Evolutionary conservation across 2,113 vertebrate species (phyloP).

Genomic region (Psittacula cyanocephala): DNA sequence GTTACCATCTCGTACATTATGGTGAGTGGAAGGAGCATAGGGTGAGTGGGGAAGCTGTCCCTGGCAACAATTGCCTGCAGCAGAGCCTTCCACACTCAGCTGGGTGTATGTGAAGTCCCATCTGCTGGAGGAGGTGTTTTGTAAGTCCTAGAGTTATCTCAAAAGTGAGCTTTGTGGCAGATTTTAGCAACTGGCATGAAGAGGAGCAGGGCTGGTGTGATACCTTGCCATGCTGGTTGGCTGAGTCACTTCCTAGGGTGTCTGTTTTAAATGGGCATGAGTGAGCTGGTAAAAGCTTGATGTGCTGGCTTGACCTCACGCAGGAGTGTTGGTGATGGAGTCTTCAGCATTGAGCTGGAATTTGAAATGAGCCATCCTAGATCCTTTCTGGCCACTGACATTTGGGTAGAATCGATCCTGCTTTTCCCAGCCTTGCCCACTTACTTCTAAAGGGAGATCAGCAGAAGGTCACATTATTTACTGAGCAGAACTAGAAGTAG

Average conservation of each 20-base stretch:
- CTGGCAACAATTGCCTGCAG: neutral
- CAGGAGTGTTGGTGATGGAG: neutral
- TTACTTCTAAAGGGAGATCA: neutral
- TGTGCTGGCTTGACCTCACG: neutral
- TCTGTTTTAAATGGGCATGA: neutral
- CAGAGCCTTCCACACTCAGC: neutral
- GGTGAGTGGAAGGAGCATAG: neutral
- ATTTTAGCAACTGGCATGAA: neutral
- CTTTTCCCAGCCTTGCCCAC: neutral
- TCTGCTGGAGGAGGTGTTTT: neutral
- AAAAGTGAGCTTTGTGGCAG: neutral
- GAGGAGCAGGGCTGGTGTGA: neutral
- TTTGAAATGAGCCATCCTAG: neutral
- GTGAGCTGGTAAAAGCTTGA: neutral
- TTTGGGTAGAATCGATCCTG: neutral
- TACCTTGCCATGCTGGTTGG: neutral
- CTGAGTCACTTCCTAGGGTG: neutral
- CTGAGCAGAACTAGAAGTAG: neutral
- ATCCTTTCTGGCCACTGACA: neutral
- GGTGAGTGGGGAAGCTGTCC: neutral
- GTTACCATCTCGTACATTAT: fast-evolving
- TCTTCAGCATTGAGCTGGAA: neutral
- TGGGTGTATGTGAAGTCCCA: neutral
- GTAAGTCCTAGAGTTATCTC: neutral
- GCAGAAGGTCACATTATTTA: neutral